Evolutionary conservation across 1,140 invertebrate genomes (phyloP).

Genomic region (Calliphora vicina): DNA sequence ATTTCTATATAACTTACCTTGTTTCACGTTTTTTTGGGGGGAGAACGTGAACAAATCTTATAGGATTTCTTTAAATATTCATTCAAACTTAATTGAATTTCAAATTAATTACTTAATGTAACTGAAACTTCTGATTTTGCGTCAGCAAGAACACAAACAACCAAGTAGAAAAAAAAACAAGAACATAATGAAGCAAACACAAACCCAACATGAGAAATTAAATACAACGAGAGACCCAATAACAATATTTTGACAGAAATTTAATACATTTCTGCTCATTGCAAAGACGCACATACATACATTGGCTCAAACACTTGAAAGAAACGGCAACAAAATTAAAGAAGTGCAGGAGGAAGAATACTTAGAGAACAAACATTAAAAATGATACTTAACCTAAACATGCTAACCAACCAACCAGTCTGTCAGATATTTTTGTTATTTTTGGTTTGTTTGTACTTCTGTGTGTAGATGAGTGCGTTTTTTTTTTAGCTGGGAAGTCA

Average conservation of each 20-base stretch:
- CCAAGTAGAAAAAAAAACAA: background rate
- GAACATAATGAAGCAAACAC: too few species aligned
- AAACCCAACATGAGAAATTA: background rate
- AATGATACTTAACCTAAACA: slow-evolving; percentile 10
- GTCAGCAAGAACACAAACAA: background rate
- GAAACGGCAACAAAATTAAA: background rate
- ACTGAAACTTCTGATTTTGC: background rate
- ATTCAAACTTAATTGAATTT: background rate
- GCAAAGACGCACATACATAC: background rate
- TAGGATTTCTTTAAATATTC: slow-evolving; percentile 16
- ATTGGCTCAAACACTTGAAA: too few species aligned
- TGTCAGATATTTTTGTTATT: background rate
- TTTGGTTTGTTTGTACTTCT: background rate
- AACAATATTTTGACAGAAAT: slow-evolving; percentile 19
- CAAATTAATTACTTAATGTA: slow-evolving; percentile 24
- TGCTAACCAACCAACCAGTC: too few species aligned
- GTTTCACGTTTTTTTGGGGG: too few species aligned
- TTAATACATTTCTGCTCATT: slow-evolving; percentile 1
- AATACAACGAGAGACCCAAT: background rate
- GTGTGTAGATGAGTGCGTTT: too few species aligned
- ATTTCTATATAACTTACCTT: too few species aligned
- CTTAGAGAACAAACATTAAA: background rate
- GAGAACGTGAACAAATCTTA: background rate
- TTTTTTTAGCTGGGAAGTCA: background rate
- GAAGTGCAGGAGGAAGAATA: too few species aligned